These are phyloP conservation scores for Pammene fasciana DNA, from an alignment of 2,888 invertebrate species.

Conservation along the genomic window DNA sequence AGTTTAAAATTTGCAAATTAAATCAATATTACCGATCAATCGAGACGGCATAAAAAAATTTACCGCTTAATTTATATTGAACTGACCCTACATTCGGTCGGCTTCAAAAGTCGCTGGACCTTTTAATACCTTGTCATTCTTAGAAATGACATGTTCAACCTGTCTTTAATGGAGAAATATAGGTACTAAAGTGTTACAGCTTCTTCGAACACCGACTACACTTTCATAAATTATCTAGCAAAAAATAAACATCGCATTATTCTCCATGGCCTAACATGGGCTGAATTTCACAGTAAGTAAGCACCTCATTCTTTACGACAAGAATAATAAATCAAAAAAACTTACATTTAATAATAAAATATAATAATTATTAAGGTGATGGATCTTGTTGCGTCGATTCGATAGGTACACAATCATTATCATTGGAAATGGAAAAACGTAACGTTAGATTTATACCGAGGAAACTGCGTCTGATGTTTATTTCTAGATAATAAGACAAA, in stretches of 20 bases:
- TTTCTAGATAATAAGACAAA: too few species aligned
- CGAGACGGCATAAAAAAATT: conserved; percentile 39
- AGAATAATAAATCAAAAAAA: conserved; percentile 54
- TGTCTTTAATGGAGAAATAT: not conserved
- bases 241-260: conserved; percentile 67
- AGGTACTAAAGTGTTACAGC: not conserved
- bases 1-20: too few species aligned
- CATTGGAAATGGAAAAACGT: conserved; percentile 24
- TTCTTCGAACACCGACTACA: conserved; percentile 21
- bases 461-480: too few species aligned
- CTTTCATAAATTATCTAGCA: conserved; percentile 36
- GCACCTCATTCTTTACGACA: conserved; percentile 69
- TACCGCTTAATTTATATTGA: conserved; percentile 40
- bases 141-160: not conserved
- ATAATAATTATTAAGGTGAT: conserved; percentile 32
- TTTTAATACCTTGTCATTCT: conserved; percentile 6
- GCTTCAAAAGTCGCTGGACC: not conserved
- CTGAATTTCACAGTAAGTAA: conserved; percentile 67
- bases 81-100: conserved; percentile 16
- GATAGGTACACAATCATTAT: not conserved
- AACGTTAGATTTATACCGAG: too few species aligned
- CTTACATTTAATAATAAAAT: conserved; percentile 34
- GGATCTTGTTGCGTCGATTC: conserved; percentile 24
- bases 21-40: conserved; percentile 41
- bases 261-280: conserved; percentile 52